A percentile compares a stretch with the other conserved stretches of the same genome.
Conservation (phyloP, 2,888 invertebrate species). For the Ectemnius lituratus region DNA sequence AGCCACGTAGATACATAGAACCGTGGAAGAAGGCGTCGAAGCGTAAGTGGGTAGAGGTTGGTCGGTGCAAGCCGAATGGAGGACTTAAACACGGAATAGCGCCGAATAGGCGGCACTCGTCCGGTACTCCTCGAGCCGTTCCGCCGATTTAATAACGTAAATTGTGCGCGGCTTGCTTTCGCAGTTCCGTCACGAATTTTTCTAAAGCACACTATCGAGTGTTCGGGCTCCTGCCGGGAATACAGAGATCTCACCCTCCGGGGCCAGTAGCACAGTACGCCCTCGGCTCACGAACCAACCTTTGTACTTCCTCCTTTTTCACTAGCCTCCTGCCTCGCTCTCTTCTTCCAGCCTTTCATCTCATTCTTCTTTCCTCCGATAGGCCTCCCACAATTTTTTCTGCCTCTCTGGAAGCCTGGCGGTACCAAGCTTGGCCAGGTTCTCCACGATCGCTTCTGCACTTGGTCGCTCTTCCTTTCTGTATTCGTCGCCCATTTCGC, state of each 20-base stretch:
- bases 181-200: conserved; percentile 66
- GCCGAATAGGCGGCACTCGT: conserved; percentile 72
- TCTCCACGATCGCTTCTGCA: conserved; percentile 14
- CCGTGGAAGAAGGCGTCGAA: conserved; percentile 29
- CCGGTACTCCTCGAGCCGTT: conserved; percentile 68
- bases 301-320: conserved; percentile 14
- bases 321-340: conserved; percentile 3
- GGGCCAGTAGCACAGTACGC: conserved; percentile 35
- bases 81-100: conserved; percentile 67
- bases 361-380: conserved; percentile 17
- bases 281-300: conserved; percentile 38
- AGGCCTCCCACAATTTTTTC: conserved; percentile 13
- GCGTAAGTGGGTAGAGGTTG: conserved; percentile 36
- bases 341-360: conserved; percentile 25
- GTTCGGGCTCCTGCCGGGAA: conserved; percentile 74
- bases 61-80: conserved; percentile 44
- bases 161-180: conserved; percentile 68
- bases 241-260: conserved; percentile 67
- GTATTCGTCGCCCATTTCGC: conserved; percentile 21
- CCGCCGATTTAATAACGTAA: conserved; percentile 75
- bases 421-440: background rate
- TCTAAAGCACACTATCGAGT: conserved; percentile 77
- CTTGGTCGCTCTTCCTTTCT: conserved; percentile 28
- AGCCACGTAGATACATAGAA: conserved; percentile 2
- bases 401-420: background rate